phyloP scores from a whole-genome alignment of 2,113 vertebrate species.

The Macroglossus sobrinus region DNA sequence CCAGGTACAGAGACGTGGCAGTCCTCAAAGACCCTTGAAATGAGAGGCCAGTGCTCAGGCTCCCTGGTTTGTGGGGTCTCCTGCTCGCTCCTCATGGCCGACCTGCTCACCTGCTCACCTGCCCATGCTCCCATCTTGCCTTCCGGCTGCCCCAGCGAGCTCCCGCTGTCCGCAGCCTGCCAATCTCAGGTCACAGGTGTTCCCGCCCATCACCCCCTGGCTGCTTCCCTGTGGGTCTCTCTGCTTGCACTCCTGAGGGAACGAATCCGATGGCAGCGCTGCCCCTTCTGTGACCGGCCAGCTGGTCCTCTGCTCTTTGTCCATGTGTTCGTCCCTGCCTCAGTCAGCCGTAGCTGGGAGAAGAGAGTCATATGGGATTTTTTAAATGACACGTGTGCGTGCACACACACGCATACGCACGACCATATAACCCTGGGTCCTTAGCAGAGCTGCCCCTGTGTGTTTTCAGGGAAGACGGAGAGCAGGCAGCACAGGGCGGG shows the following conservation, averaged over 20 bases:
- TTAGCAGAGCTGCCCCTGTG: neutral
- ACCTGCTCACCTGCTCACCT: neutral
- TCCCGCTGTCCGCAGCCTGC: too few species aligned
- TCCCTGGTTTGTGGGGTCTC: neutral
- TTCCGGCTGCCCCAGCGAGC: too few species aligned
- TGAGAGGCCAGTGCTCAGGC: neutral
- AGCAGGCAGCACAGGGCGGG: neutral
- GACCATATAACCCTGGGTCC: neutral
- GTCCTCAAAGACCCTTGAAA: neutral
- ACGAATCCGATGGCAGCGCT: too few species aligned
- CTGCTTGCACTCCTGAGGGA: neutral
- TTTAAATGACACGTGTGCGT: neutral
- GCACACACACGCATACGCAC: neutral
- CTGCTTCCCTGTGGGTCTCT: neutral
- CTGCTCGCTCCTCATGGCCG: neutral
- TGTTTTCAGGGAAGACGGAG: neutral
- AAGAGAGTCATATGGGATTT: neutral
- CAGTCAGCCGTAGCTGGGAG: neutral
- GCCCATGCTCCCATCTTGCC: neutral
- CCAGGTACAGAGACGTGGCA: neutral
- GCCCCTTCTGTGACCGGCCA: neutral
- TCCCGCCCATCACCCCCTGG: neutral
- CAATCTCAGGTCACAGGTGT: too few species aligned
- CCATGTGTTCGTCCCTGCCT: neutral
- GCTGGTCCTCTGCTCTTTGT: fast-evolving